These are phyloP conservation scores for Antechinus stuartii DNA, from an alignment of 2,113 vertebrate species.

Conservation along the genomic window DNA sequence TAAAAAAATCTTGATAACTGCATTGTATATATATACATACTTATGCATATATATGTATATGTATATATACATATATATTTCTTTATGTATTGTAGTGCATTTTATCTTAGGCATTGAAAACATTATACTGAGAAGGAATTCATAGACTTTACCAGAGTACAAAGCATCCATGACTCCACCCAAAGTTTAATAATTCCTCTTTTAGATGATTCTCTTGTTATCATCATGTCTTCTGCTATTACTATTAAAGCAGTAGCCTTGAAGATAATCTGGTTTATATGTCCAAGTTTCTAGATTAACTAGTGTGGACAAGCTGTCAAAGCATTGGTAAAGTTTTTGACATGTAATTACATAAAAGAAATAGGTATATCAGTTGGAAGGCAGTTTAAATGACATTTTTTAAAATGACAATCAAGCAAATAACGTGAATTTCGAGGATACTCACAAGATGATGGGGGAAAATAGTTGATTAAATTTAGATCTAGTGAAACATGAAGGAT, in stretches of 20 bases:
- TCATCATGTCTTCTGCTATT: neutral
- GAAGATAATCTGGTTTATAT: neutral
- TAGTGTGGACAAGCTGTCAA: slow-evolving; percentile 63
- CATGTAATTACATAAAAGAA: neutral
- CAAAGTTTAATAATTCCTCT: neutral
- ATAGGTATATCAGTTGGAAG: slow-evolving; percentile 43
- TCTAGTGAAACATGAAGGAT: neutral
- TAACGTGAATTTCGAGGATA: slow-evolving; percentile 33
- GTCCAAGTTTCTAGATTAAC: slow-evolving; percentile 15
- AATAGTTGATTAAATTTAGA: neutral
- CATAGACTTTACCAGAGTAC: neutral
- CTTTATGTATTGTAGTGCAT: neutral
- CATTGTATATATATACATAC: neutral
- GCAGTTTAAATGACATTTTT: slow-evolving; percentile 38
- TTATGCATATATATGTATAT: neutral
- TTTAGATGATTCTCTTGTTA: neutral
- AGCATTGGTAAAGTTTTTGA: slow-evolving; percentile 46
- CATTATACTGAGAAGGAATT: neutral
- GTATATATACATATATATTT: too few species aligned
- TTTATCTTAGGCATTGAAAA: neutral
- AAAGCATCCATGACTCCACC: neutral
- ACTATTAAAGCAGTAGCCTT: slow-evolving; percentile 19
- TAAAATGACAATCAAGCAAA: neutral
- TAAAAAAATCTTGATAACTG: neutral
- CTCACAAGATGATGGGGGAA: neutral